These are phyloP conservation scores for Phlogophora meticulosa DNA, from an alignment of 2,888 invertebrate species.

Conservation along the genomic window DNA sequence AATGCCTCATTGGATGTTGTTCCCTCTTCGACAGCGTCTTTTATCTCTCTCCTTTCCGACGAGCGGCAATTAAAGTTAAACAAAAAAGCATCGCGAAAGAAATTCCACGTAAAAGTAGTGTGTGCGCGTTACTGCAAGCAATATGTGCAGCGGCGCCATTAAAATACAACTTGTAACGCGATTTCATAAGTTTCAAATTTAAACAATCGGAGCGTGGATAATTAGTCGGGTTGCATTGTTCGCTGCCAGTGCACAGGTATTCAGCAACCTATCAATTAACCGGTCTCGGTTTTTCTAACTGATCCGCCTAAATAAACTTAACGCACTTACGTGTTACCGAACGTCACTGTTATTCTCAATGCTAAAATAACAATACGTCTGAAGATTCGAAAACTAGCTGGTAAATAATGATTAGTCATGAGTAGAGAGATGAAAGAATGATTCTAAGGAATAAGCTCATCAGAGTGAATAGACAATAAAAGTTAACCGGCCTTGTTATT, in stretches of 20 bases:
- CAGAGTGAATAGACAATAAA: constrained; percentile 88
- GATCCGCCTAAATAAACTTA: constrained; percentile 86
- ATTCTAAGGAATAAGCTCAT: constrained; percentile 85
- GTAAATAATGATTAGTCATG: constrained; percentile 86
- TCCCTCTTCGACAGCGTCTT: constrained; percentile 83
- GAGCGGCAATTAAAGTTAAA: constrained; percentile 85
- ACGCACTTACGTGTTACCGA: constrained; percentile 64
- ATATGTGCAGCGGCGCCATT: constrained; percentile 75
- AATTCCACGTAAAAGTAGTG: constrained; percentile 84
- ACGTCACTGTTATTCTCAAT: constrained; percentile 71
- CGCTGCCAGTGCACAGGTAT: constrained; percentile 87
- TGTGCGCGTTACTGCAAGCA: constrained; percentile 63
- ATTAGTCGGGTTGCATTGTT: constrained; percentile 86
- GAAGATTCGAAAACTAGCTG: constrained; percentile 68
- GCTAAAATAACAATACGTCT: constrained; percentile 84
- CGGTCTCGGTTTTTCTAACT: constrained; percentile 75
- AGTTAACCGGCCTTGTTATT: constrained; percentile 84
- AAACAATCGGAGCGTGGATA: constrained; percentile 88
- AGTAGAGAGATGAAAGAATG: constrained; percentile 84
- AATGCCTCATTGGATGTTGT: constrained; percentile 85
- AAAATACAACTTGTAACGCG: constrained; percentile 79
- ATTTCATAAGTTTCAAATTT: constrained; percentile 90
- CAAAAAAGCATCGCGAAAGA: constrained; percentile 83
- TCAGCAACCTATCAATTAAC: constrained; percentile 87
- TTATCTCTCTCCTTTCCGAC: constrained; percentile 85